Evolutionary conservation across 2,888 invertebrate species (phyloP).

Genomic region (Bombyx huttoni): DNA sequence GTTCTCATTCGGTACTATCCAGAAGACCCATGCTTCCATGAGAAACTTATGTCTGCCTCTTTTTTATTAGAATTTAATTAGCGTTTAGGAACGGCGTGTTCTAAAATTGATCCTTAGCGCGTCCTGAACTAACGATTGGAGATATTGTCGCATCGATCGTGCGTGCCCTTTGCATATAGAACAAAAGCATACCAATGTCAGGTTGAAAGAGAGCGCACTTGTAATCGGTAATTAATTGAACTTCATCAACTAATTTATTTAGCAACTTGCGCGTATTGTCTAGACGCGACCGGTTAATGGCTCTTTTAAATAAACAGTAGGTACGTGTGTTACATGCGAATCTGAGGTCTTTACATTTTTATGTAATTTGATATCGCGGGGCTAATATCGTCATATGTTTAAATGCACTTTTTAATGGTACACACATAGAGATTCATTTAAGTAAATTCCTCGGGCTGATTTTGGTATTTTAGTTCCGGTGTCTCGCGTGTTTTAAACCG

Average conservation of each 20-base stretch:
- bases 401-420: neutral
- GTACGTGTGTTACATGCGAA: constrained; percentile 19
- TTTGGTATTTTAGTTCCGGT: neutral
- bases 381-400: neutral
- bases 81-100: neutral
- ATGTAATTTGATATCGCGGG: constrained; percentile 6
- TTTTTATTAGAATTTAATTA: constrained; percentile 44
- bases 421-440: constrained; percentile 2
- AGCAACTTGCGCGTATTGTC: constrained; percentile 40
- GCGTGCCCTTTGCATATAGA: constrained; percentile 20
- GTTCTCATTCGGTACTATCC: constrained; percentile 5
- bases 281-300: constrained; percentile 42
- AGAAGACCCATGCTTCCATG: constrained; percentile 21
- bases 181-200: constrained; percentile 28
- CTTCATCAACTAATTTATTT: constrained; percentile 52
- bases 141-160: constrained; percentile 21
- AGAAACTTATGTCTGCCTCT: constrained; percentile 24
- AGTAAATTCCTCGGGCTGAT: neutral
- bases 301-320: constrained; percentile 43
- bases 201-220: constrained; percentile 36
- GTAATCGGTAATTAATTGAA: constrained; percentile 45
- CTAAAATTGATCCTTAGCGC: constrained; percentile 5
- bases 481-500: constrained; percentile 1
- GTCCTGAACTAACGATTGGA: constrained; percentile 25
- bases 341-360: constrained; percentile 21